Percentiles rank a stretch among this genome's conserved stretches.
Conservation (phyloP, 2,797 vertebrate species). For the Xerus rutilus region DNA sequence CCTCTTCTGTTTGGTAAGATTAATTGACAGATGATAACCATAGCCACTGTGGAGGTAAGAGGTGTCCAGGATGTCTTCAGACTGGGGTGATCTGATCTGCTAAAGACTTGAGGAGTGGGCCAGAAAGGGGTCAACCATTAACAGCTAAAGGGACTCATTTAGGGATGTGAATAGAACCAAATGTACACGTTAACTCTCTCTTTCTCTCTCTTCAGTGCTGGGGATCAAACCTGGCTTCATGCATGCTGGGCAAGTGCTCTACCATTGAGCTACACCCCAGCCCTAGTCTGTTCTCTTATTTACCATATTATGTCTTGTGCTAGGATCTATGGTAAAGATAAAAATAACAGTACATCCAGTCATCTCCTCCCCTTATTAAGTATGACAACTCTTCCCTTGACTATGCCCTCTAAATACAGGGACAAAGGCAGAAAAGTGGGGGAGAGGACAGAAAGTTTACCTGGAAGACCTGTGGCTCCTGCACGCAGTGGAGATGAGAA, state of each 20-base stretch:
- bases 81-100: not conserved
- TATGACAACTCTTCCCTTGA: not conserved
- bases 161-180: not conserved
- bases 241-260: not conserved
- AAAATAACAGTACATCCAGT: not conserved
- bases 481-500: accelerated
- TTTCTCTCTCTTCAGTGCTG: not conserved
- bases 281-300: not conserved
- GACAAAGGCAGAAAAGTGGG: not conserved
- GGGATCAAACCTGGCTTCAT: not conserved
- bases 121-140: not conserved
- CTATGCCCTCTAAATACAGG: not conserved
- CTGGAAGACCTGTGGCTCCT: not conserved
- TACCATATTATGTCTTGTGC: not conserved
- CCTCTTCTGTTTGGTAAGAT: not conserved
- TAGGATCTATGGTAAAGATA: not conserved
- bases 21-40: not conserved
- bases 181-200: not conserved
- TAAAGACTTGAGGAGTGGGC: not conserved
- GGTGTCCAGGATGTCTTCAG: not conserved
- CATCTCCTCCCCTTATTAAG: not conserved
- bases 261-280: not conserved
- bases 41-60: not conserved
- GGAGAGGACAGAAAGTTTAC: not conserved
- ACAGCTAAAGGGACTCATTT: not conserved